phyloP scores from a whole-genome alignment of 2,797 vertebrate genomes.

The Microchirus variegatus region DNA sequence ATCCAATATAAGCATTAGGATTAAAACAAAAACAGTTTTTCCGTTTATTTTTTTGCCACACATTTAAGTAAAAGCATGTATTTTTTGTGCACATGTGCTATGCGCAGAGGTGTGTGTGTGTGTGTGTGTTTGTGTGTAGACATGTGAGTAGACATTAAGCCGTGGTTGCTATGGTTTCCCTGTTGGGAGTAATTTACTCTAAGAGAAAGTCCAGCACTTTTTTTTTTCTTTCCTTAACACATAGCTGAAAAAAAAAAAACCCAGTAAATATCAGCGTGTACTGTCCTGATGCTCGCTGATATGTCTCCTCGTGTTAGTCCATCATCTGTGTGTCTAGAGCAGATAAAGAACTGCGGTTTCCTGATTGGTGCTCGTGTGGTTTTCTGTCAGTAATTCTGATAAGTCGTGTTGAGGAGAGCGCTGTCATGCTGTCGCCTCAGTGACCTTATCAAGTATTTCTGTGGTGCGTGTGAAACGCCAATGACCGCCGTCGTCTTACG shows the following conservation, averaged over 20 bases:
- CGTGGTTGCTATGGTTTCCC: conserved; percentile 54
- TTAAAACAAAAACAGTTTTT: too few species aligned
- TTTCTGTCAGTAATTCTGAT: conserved; percentile 10
- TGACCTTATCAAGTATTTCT: too few species aligned
- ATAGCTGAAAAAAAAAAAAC: too few species aligned
- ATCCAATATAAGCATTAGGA: not conserved
- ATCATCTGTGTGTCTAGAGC: not conserved
- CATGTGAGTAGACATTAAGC: conserved; percentile 17
- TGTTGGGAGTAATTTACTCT: not conserved
- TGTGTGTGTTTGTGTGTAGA: not conserved
- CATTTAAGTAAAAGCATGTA: conserved; percentile 9
- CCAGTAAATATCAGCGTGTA: too few species aligned
- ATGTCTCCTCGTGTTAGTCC: too few species aligned
- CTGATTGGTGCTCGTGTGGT: conserved; percentile 28
- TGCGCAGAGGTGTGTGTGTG: not conserved
- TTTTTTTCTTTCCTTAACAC: not conserved
- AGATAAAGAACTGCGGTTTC: conserved; percentile 57
- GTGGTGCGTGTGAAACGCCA: too few species aligned
- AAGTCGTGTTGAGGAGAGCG: conserved; percentile 14
- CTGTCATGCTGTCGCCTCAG: too few species aligned
- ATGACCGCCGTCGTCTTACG: too few species aligned
- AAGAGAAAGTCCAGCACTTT: conserved; percentile 1
- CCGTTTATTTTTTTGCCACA: not conserved
- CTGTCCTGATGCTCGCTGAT: too few species aligned
- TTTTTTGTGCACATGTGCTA: not conserved